Percentiles rank a stretch among this genome's conserved stretches.
phyloP scores from a whole-genome alignment of 2,797 vertebrate species.

The Rhinoraja longicauda region DNA sequence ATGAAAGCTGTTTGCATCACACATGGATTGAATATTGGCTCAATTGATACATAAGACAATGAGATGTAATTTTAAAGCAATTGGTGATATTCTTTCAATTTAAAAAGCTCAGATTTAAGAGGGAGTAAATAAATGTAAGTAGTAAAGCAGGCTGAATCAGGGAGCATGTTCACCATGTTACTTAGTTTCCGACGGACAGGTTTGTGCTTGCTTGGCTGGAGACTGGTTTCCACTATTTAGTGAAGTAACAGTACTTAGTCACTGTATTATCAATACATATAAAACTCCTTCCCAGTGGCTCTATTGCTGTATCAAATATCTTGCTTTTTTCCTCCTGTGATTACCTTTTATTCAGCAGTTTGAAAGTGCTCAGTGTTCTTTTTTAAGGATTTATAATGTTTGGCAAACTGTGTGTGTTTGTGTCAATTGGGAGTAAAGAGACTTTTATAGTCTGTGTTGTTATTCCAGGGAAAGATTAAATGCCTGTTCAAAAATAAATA shows the following conservation, averaged over 20 bases:
- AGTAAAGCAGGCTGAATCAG: not conserved
- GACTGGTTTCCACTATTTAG: constrained; percentile 13
- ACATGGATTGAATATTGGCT: not conserved
- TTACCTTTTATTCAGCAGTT: constrained; percentile 23
- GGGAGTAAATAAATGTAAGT: not conserved
- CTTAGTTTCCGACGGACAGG: not conserved
- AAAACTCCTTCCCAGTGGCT: constrained; percentile 5
- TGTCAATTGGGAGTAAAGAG: constrained; percentile 14
- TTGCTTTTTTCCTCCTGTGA: not conserved
- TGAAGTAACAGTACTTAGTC: constrained; percentile 19
- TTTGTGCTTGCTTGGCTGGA: not conserved
- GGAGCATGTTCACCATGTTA: not conserved
- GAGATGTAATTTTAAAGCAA: not conserved
- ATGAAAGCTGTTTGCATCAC: not conserved
- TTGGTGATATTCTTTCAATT: not conserved
- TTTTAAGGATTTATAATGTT: constrained; percentile 36
- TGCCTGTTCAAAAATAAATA: constrained; percentile 37
- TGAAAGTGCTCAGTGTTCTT: constrained; percentile 37
- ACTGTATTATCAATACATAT: not conserved
- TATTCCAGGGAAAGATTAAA: constrained; percentile 32
- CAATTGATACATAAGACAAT: not conserved
- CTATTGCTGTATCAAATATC: constrained; percentile 15
- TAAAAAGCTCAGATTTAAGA: not conserved
- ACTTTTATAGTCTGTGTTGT: constrained; percentile 28
- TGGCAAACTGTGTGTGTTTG: constrained; percentile 5